Conservation (phyloP, 2,797 vertebrate species). For the Ibycter americanus region DNA sequence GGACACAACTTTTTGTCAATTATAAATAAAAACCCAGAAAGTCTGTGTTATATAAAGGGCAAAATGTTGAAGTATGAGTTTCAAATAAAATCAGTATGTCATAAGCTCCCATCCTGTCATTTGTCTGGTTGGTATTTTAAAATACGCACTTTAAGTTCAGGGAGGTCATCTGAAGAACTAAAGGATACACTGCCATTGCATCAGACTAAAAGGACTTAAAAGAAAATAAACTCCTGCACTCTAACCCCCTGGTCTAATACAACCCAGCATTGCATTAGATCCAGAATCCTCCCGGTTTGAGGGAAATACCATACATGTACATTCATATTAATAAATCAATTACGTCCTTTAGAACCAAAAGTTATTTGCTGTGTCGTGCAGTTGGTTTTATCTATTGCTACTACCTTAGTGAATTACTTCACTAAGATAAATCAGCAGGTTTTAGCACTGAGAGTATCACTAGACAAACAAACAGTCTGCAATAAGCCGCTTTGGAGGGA, state of each 20-base stretch:
- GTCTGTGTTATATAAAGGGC: not conserved
- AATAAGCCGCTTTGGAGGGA: not conserved
- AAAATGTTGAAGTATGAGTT: not conserved
- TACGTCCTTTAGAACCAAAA: not conserved
- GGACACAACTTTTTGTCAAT: not conserved
- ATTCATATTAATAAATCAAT: not conserved
- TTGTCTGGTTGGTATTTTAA: not conserved
- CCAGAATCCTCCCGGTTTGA: not conserved
- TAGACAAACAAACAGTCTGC: not conserved
- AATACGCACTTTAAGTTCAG: not conserved
- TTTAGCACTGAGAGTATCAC: not conserved
- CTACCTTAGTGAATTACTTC: not conserved
- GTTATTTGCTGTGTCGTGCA: not conserved
- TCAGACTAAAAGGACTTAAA: not conserved
- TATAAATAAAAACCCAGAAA: not conserved
- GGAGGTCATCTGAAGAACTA: not conserved
- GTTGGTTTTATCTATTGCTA: not conserved
- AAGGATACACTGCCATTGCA: not conserved
- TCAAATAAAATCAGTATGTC: not conserved
- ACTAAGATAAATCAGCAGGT: not conserved
- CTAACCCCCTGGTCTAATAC: not conserved
- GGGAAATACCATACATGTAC: not conserved
- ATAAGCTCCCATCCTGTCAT: not conserved
- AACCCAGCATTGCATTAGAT: not conserved
- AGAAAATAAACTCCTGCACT: not conserved